Evolutionary conservation across 2,113 vertebrate species (phyloP), one percentile per base, ranked within the genome.

Genomic region (Anas platyrhynchos): DNA sequence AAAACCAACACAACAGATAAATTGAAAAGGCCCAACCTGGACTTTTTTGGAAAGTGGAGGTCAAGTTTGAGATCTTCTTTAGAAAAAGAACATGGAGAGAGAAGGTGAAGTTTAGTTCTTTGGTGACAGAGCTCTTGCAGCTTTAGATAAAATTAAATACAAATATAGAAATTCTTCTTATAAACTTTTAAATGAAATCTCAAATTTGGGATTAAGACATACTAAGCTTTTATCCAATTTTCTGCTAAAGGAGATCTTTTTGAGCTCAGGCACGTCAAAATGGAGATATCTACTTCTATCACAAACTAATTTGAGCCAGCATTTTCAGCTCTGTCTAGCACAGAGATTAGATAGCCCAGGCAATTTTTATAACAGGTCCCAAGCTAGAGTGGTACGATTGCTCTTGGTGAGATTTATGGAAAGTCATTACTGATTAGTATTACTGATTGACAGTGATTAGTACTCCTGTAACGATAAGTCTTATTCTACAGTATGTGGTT

Each of bases 271-370:
- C 59, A 29, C 92, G 93, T 91, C 86, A 87, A 97, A 95, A 95
- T 71, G 92, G 55, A 97, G 81, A 91, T 96, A 95, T 97, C 92
- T 95, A 61, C 81, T 79, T 95, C 91, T 92, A 95, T 97, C 91
- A 78, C 65, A 94, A 97, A 94, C 92, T 96, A 86, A 97, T 97
- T 97, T 96, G 82, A 94, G 54, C 32, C 82, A 95, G 88, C 56
- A 93, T 93, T 97, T 97, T 91, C 88, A 97, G 91, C 84, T 95
- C 94, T 95, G 91, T 74, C 94, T 96, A 92, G 83, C 91, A 93
- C 43, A 65, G 80, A 97, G 77, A 97, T 98, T 73, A 96, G 95
- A 97, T 96, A 97, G 69, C 59, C 62, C 77, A 90, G 77, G 83
- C 91, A 92, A 88, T 97, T 96, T 96, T 91, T 85, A 63, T 34